A percentile compares a stretch with the other conserved stretches of the same genome.
Conservation (phyloP, 2,113 vertebrate species). For the Hemicordylus capensis region DNA sequence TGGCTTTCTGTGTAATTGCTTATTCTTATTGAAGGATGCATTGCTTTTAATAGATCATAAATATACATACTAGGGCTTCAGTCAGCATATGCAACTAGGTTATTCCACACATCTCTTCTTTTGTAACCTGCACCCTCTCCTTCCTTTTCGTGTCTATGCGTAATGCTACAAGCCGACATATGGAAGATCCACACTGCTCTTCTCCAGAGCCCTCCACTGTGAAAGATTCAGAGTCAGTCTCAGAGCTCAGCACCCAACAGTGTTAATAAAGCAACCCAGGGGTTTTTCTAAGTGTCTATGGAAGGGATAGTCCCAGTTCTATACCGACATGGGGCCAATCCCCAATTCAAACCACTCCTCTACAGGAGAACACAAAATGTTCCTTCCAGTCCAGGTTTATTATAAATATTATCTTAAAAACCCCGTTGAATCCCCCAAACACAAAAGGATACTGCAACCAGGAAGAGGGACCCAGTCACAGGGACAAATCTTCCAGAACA, state of each 20-base stretch:
- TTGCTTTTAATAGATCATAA: not conserved
- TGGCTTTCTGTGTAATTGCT: no score
- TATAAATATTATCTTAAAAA: conserved; percentile 39
- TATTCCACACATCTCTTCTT: not conserved
- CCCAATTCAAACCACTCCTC: not conserved
- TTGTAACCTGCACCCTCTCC: no score
- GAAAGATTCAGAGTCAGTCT: not conserved
- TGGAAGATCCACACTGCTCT: not conserved
- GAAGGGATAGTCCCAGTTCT: not conserved
- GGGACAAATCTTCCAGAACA: not conserved
- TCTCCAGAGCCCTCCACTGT: not conserved
- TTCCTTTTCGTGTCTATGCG: not conserved
- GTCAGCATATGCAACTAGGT: not conserved
- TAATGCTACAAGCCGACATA: not conserved
- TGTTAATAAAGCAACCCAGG: not conserved
- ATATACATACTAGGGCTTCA: not conserved
- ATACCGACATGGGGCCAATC: not conserved
- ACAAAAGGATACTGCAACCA: conserved; percentile 6
- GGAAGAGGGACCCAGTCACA: not conserved
- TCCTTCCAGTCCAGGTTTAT: conserved; percentile 20
- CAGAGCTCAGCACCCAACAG: not conserved
- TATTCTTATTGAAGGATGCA: not conserved
- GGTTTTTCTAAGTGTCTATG: not conserved
- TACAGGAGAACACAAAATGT: not conserved
- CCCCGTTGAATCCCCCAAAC: conserved; percentile 7